phyloP scores from a whole-genome alignment of 2,797 vertebrate genomes.

The Chelidonichthys spinosus region DNA sequence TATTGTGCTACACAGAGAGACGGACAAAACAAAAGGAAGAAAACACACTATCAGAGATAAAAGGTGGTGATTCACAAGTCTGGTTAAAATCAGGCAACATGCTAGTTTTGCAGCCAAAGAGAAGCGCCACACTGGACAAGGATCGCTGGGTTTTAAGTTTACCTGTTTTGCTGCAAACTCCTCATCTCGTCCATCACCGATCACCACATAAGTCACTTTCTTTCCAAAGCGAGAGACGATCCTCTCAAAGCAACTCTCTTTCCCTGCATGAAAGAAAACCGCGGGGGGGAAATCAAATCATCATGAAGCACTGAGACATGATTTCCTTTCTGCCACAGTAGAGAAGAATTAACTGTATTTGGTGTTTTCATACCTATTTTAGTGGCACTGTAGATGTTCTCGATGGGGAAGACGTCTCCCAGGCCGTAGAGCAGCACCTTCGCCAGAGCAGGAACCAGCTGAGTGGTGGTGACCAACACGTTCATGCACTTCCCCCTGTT shows the following conservation, averaged over 20 bases:
- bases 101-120: not conserved
- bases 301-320: too few species aligned
- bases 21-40: not conserved
- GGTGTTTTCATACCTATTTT: slow-evolving; percentile 90
- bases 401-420: slow-evolving; percentile 95
- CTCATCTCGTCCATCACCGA: slow-evolving; percentile 97
- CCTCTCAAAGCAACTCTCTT: slow-evolving; percentile 98
- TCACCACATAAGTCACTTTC: slow-evolving; percentile 98
- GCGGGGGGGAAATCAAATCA: not conserved
- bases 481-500: slow-evolving; percentile 96
- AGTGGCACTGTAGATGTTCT: slow-evolving; percentile 99
- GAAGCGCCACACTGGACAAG: not conserved
- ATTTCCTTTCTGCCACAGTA: not conserved
- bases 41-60: not conserved
- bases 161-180: slow-evolving; percentile 98
- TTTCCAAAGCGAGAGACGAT: slow-evolving; percentile 97
- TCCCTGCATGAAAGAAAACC: slow-evolving; percentile 81
- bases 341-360: not conserved
- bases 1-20: slow-evolving; percentile 90
- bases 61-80: not conserved
- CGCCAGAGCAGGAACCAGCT: slow-evolving; percentile 96
- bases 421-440: slow-evolving; percentile 97
- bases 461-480: slow-evolving; percentile 96
- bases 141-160: not conserved
- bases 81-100: not conserved